Evolutionary conservation across 2,888 invertebrate genomes (phyloP), one percentile per base, ranked within the genome.

Genomic region (Cheilosia pagana): DNA sequence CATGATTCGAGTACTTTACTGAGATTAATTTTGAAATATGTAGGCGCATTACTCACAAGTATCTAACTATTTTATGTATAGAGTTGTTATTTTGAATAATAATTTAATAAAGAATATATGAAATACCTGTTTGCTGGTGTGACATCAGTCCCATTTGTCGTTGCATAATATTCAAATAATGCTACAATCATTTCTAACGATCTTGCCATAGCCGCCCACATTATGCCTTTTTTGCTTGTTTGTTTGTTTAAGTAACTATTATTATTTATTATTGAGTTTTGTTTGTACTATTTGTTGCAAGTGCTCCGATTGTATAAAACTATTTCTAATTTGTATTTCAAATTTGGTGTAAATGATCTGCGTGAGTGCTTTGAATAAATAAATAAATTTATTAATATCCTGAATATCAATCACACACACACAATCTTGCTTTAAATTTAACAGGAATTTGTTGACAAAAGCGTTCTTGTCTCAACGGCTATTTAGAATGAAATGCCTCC

Each of bases 121-220:
- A 60, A 43, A 53, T 86, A 86, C 86, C 86, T 86, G 70, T 78
- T 78, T 6, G 43, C 93, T 43, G 75, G 28, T 8, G 35, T 50
- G 14, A 25, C 95, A 95, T 57, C 45, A 35, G 31, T 63, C 16
- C 70, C 81, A 25, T 95, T 95, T 89, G 95, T 94, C 81, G 95
- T 94, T 39, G 87, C 81, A 92, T 96, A 96, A 91, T 96, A 96
- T 91, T 96, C 96, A 94, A 96, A 95, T 93, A 96, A 95, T 68
- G 96, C 96, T 87, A 96, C 95, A 90, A 96, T 93, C 90, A 96
- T 95, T 93, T 96, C 96, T 91, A 96, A 94, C 85, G 96, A 96
- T 90, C 95, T 94, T 87, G 95, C 94, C 93, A 96, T 95, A 85
- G 96, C 95, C 87, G 95, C 95, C 96, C 96, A 96, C 96, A 96